Evolutionary conservation across 2,797 vertebrate genomes (phyloP).

Genomic region (Sebastolobus alascanus): DNA sequence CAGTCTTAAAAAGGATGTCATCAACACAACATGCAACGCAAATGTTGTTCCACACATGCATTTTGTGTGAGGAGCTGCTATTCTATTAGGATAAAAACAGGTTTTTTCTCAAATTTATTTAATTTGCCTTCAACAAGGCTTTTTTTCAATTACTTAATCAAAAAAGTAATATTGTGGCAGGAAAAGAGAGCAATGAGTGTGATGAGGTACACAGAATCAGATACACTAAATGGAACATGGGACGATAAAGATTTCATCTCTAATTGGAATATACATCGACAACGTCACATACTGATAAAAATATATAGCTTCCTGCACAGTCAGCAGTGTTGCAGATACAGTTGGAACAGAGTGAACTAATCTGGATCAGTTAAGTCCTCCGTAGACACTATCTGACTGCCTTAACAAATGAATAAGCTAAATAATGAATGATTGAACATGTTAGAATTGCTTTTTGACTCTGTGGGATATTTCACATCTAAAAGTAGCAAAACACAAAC

Average conservation of each 20-base stretch:
- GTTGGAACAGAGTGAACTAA: neutral
- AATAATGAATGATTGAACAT: neutral
- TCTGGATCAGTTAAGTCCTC: constrained; percentile 9
- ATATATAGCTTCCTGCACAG: constrained; percentile 6
- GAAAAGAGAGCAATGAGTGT: neutral
- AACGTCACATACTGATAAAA: neutral
- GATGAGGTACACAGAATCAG: neutral
- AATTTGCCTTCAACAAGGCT: neutral
- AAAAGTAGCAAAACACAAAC: neutral
- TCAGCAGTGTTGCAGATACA: constrained; percentile 11
- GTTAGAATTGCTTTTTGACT: neutral
- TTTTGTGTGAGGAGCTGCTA: neutral
- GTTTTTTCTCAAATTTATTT: neutral
- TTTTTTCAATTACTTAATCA: neutral
- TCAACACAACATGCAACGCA: neutral
- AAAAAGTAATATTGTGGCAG: neutral
- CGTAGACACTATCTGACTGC: neutral
- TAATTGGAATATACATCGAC: constrained; percentile 18
- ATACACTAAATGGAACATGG: neutral
- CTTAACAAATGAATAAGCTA: neutral
- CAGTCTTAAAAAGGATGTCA: neutral
- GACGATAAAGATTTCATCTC: constrained; percentile 11
- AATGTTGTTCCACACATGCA: neutral
- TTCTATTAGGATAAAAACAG: neutral
- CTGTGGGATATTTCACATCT: neutral